Evolutionary conservation across 1,140 invertebrate genomes (phyloP).

Genomic region (Drosophila sp.): DNA sequence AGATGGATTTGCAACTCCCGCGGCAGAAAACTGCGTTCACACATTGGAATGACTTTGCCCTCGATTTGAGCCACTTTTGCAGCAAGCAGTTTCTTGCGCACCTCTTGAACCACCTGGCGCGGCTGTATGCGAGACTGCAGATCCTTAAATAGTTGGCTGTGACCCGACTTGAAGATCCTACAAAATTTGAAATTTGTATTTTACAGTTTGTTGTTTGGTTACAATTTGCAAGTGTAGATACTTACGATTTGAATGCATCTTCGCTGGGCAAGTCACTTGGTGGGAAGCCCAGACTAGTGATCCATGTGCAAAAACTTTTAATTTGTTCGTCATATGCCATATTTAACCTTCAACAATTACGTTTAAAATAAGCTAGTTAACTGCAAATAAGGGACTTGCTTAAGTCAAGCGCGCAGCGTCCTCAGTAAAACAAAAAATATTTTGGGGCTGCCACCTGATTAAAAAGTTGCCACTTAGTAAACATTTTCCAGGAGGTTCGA

Average conservation of each 20-base stretch:
- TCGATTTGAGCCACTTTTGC: constrained; percentile 57
- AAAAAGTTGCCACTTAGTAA: too few species aligned
- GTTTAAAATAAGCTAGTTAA: too few species aligned
- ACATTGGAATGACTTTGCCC: constrained; percentile 60
- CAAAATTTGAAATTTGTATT: not conserved
- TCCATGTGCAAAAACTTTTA: constrained; percentile 61
- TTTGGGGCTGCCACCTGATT: too few species aligned
- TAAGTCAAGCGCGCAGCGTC: too few species aligned
- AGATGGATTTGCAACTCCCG: constrained; percentile 65
- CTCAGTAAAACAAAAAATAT: too few species aligned
- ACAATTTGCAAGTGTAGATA: constrained; percentile 2
- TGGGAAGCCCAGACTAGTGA: constrained; percentile 69
- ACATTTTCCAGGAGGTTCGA: too few species aligned
- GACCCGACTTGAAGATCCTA: constrained; percentile 74
- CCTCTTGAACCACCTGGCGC: constrained; percentile 56
- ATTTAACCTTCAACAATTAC: constrained; percentile 6
- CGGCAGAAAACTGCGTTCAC: constrained; percentile 61
- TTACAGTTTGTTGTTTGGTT: constrained; percentile 6
- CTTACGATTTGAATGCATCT: constrained; percentile 72
- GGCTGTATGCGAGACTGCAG: constrained; percentile 65
- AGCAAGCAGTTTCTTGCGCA: constrained; percentile 70
- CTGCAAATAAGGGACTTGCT: too few species aligned
- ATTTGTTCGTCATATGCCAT: constrained; percentile 68
- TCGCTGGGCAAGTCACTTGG: constrained; percentile 60
- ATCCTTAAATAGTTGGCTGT: constrained; percentile 60